Base-by-base conservation (phyloP, 2,888 invertebrate species). In the Drosophila niveifrons region DNA sequence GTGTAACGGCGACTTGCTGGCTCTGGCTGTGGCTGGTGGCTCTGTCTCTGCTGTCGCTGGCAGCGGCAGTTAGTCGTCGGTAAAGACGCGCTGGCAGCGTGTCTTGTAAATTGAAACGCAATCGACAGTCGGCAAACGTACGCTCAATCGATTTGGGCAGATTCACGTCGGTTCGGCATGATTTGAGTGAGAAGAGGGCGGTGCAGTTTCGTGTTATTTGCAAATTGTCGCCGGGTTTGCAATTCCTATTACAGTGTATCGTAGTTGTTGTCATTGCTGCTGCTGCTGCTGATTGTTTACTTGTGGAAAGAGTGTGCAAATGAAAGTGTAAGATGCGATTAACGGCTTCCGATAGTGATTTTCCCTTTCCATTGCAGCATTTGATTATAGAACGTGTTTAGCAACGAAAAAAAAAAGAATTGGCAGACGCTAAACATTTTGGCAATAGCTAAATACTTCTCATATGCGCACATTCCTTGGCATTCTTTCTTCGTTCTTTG, bases 1-100 rank as follows among this genome's bases (percentile, higher is more conserved):
- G 55, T 44, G 51, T 51, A 69, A 66, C 75, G 85, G 82, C 85
- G 80, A 72, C 82, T 82, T 65, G 52, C 66, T 84, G 39, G 57
- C 72, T 67, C 53, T 44, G 8, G 13, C 39, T 15, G 13, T 13
- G 39, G 8, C 9, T 31, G 31, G 10, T 23, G 23, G 36, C 36
- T 36, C n/a, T 36, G 36, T 36, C 36, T 11, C 36, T 11, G 36
- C 36, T 36, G 36, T 36, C 36, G 11, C 36, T n/a, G 36, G 39
- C 63, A 55, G 44, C 68, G 59, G 51, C 76, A 57, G 63, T 46
- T 62, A 74, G 72, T 64, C 67, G 75, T 65, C 75, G 69, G 31
- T 73, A 61, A 64, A 77, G 77, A 77, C 63, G 74, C 66, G 78
- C 76, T 64, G 74, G 63, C 66, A 74, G 70, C 71, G 75, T 51